Conservation (phyloP, 2,797 vertebrate species). For the Mus caroli region DNA sequence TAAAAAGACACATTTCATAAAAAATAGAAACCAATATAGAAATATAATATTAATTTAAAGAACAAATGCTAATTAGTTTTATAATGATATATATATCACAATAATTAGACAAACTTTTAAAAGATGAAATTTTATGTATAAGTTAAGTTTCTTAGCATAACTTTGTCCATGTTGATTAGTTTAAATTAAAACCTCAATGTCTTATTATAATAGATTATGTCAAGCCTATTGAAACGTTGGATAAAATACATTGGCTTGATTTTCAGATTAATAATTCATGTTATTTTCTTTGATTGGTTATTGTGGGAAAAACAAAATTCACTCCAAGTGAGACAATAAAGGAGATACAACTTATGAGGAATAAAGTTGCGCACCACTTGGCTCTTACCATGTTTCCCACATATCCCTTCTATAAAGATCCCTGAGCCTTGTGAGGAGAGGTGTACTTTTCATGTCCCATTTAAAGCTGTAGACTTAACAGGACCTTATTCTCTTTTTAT, state of each 20-base stretch:
- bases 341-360: background rate
- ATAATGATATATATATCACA: background rate
- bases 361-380: no score
- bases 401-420: background rate
- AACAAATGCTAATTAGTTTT: background rate
- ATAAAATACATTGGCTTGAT: conserved; percentile 6
- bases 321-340: background rate
- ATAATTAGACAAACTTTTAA: conserved; percentile 5
- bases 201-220: conserved; percentile 53
- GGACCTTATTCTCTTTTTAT: background rate
- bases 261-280: background rate
- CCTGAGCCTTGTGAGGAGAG: background rate
- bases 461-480: background rate
- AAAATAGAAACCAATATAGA: background rate
- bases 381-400: background rate
- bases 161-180: background rate
- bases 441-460: background rate
- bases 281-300: background rate
- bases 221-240: background rate
- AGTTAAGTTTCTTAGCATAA: background rate
- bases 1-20: background rate
- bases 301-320: conserved; percentile 12
- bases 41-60: background rate
- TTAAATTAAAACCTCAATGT: conserved; percentile 2
- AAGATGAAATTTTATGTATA: background rate